These are phyloP conservation scores for Drosophila sturtevanti DNA, from an alignment of 1,140 invertebrate genomes.

Conservation along the genomic window DNA sequence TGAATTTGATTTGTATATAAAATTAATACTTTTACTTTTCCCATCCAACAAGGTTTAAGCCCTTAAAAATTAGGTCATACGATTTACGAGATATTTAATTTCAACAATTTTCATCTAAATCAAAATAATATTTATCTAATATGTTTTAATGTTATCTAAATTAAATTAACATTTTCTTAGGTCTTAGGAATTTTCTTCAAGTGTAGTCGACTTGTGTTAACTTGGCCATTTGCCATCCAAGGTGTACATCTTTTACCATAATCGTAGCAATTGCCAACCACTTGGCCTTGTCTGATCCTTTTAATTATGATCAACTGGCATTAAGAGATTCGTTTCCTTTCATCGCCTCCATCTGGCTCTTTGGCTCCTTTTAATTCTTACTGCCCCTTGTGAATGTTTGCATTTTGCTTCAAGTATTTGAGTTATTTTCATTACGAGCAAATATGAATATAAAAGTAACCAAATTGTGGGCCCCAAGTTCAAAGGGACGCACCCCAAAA, in stretches of 20 bases:
- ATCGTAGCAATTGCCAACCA: constrained; percentile 37
- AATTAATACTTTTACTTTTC: too few species aligned
- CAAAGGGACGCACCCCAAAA: constrained; percentile 18
- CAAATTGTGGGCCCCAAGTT: constrained; percentile 15
- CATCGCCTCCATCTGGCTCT: not conserved
- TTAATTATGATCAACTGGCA: constrained; percentile 35
- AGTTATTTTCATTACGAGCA: constrained; percentile 44
- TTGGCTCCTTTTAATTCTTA: not conserved
- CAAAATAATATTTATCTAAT: too few species aligned
- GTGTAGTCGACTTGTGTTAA: constrained; percentile 24
- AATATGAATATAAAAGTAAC: constrained; percentile 12
- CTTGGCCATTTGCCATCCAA: constrained; percentile 1
- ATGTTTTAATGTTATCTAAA: too few species aligned
- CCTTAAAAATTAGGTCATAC: too few species aligned
- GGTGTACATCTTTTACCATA: constrained; percentile 43
- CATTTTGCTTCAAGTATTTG: constrained; percentile 13
- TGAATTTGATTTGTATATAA: too few species aligned
- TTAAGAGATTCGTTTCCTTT: not conserved
- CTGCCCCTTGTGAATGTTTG: not conserved
- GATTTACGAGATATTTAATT: too few species aligned
- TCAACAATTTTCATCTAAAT: too few species aligned
- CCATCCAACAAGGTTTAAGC: too few species aligned
- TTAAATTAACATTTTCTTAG: too few species aligned
- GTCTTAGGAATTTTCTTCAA: not conserved
- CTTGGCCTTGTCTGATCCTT: constrained; percentile 43